Evolutionary conservation across 2,113 vertebrate species (phyloP).

Genomic region (Desmodus rotundus): DNA sequence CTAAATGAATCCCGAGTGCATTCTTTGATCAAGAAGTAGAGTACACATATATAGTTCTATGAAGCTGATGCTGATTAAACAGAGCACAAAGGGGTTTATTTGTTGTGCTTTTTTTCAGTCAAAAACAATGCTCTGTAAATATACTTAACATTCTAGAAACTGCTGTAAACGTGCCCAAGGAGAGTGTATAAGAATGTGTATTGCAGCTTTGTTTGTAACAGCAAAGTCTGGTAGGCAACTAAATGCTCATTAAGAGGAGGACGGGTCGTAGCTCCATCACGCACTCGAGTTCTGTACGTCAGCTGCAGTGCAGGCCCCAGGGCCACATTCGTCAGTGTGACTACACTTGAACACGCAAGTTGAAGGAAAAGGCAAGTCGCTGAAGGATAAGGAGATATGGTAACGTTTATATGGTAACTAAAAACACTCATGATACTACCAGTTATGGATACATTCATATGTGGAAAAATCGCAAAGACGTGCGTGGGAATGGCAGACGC

Average conservation of each 20-base stretch:
- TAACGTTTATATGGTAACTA: neutral
- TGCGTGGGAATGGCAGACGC: neutral
- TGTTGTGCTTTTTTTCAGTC: slow-evolving; percentile 39
- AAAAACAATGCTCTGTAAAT: slow-evolving; percentile 7
- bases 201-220: neutral
- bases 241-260: neutral
- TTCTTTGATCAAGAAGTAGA: slow-evolving; percentile 93
- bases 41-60: slow-evolving; percentile 94
- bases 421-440: neutral
- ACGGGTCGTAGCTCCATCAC: neutral
- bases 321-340: neutral
- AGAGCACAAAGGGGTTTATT: slow-evolving; percentile 86
- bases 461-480: neutral
- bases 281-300: neutral
- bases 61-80: slow-evolving; percentile 96
- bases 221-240: neutral
- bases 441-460: neutral
- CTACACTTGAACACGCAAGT: neutral
- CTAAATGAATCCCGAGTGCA: slow-evolving; percentile 91
- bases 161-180: neutral
- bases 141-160: neutral
- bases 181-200: neutral
- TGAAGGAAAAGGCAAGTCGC: neutral
- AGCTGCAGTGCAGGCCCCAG: neutral
- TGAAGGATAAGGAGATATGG: neutral